Evolutionary conservation across 2,113 vertebrate genomes (phyloP).

Genomic region (Mastomys natalensis): DNA sequence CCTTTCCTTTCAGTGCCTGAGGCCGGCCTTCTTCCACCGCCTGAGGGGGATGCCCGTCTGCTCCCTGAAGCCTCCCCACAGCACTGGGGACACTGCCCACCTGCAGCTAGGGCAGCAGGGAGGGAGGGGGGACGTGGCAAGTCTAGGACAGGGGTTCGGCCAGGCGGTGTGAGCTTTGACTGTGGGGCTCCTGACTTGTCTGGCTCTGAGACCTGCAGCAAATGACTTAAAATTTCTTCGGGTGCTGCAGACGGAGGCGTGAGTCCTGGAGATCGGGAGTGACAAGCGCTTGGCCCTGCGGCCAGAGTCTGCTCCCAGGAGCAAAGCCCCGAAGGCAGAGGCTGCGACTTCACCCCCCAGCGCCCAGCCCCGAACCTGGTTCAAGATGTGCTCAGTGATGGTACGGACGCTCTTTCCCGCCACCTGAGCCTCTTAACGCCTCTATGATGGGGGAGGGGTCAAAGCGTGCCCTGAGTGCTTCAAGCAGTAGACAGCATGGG

Average conservation of each 20-base stretch:
- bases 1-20: slow-evolving; percentile 82
- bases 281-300: not conserved
- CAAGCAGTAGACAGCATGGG: not conserved
- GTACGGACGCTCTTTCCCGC: not conserved
- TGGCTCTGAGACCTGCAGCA: slow-evolving; percentile 53
- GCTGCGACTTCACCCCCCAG: not conserved
- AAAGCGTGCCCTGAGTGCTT: not conserved
- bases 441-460: not conserved
- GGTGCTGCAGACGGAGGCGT: not conserved
- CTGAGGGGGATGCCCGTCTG: slow-evolving; percentile 59
- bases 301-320: not conserved
- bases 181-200: not conserved
- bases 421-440: not conserved
- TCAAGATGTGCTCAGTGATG: slow-evolving; percentile 62
- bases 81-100: slow-evolving; percentile 77
- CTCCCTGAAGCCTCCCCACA: slow-evolving; percentile 75
- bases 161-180: not conserved
- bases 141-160: not conserved
- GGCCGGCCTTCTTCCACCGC: slow-evolving; percentile 65
- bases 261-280: not conserved
- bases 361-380: slow-evolving; percentile 40
- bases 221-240: slow-evolving; percentile 21
- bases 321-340: not conserved
- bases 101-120: slow-evolving; percentile 28
- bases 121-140: not conserved